Percentiles rank a stretch among this genome's conserved stretches.
Conservation (phyloP, 37 sponge, comb jelly and placozoan species). For the Petrosia ficiformis region DNA sequence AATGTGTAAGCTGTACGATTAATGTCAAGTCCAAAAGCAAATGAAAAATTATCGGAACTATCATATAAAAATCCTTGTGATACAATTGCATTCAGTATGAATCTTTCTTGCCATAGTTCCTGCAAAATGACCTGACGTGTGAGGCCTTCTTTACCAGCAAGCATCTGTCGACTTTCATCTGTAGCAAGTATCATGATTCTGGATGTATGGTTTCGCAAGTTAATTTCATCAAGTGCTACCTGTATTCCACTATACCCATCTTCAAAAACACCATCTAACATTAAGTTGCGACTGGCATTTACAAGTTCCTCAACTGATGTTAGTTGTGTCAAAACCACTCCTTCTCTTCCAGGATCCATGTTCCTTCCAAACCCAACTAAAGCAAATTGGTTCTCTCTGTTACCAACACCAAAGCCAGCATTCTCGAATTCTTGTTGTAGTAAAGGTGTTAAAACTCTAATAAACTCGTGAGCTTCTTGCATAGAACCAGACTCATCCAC, state of each 20-base stretch:
- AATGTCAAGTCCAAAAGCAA: slow-evolving; percentile 34
- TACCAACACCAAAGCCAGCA: slow-evolving; percentile 50
- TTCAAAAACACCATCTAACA: slow-evolving; percentile 48
- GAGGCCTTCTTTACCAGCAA: slow-evolving; percentile 18
- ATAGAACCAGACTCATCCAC: slow-evolving; percentile 92
- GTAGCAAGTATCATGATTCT: slow-evolving; percentile 65
- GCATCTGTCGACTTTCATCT: slow-evolving; percentile 65
- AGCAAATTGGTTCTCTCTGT: slow-evolving; percentile 54
- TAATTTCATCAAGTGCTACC: slow-evolving; percentile 29
- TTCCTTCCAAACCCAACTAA: slow-evolving; percentile 75
- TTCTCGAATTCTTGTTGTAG: slow-evolving; percentile 43
- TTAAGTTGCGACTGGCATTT: slow-evolving; percentile 14
- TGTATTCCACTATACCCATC: slow-evolving; percentile 81
- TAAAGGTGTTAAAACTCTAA: slow-evolving; percentile 28
- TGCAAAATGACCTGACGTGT: slow-evolving; percentile 21
- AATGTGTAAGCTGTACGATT: slow-evolving; percentile 32
- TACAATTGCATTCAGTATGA: slow-evolving; percentile 59
- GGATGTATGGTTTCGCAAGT: slow-evolving; percentile 34
- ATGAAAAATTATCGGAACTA: neutral
- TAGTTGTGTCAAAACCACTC: slow-evolving; percentile 34
- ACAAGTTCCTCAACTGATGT: slow-evolving; percentile 25
- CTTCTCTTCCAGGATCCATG: slow-evolving; percentile 2
- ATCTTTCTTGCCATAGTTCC: slow-evolving; percentile 8
- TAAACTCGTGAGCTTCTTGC: slow-evolving; percentile 60
- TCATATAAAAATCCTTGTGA: slow-evolving; percentile 43